Evolutionary conservation across 2,888 invertebrate genomes (phyloP), one percentile per base, ranked within the genome.

Genomic region (Ophion ellenae): DNA sequence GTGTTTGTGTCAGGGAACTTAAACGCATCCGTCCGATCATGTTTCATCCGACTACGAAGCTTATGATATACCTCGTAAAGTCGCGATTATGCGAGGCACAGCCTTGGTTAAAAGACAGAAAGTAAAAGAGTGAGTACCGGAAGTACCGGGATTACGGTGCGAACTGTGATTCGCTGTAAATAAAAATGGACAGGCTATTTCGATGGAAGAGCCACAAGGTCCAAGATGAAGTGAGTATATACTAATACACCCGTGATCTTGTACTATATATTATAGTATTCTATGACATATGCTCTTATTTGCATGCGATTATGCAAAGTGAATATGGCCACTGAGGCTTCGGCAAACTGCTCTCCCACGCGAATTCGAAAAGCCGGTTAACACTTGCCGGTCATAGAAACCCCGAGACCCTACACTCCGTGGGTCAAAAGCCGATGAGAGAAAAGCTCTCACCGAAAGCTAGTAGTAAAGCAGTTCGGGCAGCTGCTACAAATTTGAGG

Each of bases 171-270:
- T 71, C 20, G 53, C 64, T 32, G 53, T 63, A 70, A 81, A 75
- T 63, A 83, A 90, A 90, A 88, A 93, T 93, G 93, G 93, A 93
- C 84, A 89, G 92, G 87, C 89, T 93, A 87, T 93, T 93, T 87
- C 92, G 93, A 36, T 93, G 93, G 93, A 93, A 93, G 86, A 93
- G 93, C 89, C 92, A 93, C 89, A 93, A 92, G 91, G 89, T 90
- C 79, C 91, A 91, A 80, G 92, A 91, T 53, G 91, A 93, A 80
- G 93, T 93, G 90, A 93, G 93, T 93, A 92, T 84, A 83, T 76
- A 14, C 59, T 53, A 70, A 66, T 67, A 63, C 74, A 82, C 59
- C 64, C 66, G 7, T 6, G 40, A 40, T 28, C 61, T 63, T 53
- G n/a, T 32, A n/a, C 73, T 57, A 20, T 71, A 64, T 20, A 61